Percentiles rank a stretch among this genome's conserved stretches.
These are phyloP conservation scores for Olivierus martensii DNA, from an alignment of 1,140 invertebrate species.

Conservation along the genomic window DNA sequence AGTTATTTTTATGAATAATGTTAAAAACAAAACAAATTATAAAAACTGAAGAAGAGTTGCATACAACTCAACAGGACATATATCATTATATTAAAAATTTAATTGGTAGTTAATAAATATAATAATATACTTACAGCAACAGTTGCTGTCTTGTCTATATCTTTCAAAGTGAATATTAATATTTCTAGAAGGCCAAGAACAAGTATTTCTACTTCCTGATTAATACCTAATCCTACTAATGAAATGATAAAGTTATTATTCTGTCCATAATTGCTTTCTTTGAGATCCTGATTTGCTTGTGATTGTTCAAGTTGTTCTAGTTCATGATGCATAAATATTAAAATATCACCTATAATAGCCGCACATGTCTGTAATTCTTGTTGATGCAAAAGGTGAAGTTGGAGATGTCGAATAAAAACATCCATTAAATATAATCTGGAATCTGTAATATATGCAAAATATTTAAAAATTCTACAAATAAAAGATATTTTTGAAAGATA, in stretches of 20 bases:
- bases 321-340: conserved; percentile 51
- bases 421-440: conserved; percentile 52
- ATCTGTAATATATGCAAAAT: conserved; percentile 36
- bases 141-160: conserved; percentile 10
- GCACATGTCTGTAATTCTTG: conserved; percentile 73
- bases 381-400: conserved; percentile 58
- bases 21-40: too few species aligned
- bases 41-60: too few species aligned
- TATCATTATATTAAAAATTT: too few species aligned
- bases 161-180: conserved; percentile 9
- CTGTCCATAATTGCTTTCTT: neutral
- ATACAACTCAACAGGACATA: too few species aligned
- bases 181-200: conserved; percentile 11
- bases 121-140: conserved; percentile 6
- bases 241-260: too few species aligned
- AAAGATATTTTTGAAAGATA: too few species aligned
- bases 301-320: neutral
- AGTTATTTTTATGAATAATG: too few species aligned
- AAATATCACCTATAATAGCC: conserved; percentile 72
- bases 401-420: conserved; percentile 49
- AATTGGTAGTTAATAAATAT: too few species aligned
- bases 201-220: conserved; percentile 14
- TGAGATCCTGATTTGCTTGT: neutral
- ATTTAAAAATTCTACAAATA: neutral
- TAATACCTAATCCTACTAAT: neutral